A percentile compares a stretch with the other conserved stretches of the same genome.
These are phyloP conservation scores for Denticeps clupeoides DNA, from an alignment of 2,797 vertebrate species.

Conservation along the genomic window DNA sequence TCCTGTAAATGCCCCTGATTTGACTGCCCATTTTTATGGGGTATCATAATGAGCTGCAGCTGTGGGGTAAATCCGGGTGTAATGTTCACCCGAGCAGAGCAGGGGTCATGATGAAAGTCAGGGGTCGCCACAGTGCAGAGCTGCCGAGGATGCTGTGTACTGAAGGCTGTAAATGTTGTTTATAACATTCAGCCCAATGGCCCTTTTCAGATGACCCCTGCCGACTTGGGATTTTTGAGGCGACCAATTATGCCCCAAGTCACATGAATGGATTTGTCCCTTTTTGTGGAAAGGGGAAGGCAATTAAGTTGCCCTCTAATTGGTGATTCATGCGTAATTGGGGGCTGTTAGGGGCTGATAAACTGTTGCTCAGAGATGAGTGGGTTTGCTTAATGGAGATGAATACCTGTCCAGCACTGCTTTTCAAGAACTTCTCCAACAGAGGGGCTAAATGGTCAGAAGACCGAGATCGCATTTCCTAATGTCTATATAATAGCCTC, in stretches of 20 bases:
- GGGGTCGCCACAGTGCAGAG: conserved; percentile 76
- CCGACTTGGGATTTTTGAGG: conserved; percentile 47
- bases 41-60: conserved; percentile 80
- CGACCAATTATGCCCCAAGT: conserved; percentile 59
- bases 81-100: conserved; percentile 66
- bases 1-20: conserved; percentile 48
- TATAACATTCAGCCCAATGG: conserved; percentile 57
- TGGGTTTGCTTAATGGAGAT: conserved; percentile 53
- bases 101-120: conserved; percentile 68
- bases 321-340: conserved; percentile 69
- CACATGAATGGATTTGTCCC: conserved; percentile 66
- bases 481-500: conserved; percentile 10
- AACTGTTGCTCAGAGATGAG: conserved; percentile 58
- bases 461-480: conserved; percentile 36
- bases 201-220: conserved; percentile 27
- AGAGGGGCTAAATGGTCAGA: conserved; percentile 41
- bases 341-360: conserved; percentile 70
- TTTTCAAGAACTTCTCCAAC: conserved; percentile 23
- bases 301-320: conserved; percentile 74
- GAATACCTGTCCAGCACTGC: conserved; percentile 43
- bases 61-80: conserved; percentile 75
- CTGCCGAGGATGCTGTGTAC: conserved; percentile 54
- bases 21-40: conserved; percentile 64
- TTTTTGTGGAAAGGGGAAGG: conserved; percentile 54
- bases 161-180: conserved; percentile 71